Percentiles rank a stretch among this genome's conserved stretches.
Evolutionary conservation across 2,888 invertebrate genomes (phyloP).

Genomic region (Papilio elwesi): DNA sequence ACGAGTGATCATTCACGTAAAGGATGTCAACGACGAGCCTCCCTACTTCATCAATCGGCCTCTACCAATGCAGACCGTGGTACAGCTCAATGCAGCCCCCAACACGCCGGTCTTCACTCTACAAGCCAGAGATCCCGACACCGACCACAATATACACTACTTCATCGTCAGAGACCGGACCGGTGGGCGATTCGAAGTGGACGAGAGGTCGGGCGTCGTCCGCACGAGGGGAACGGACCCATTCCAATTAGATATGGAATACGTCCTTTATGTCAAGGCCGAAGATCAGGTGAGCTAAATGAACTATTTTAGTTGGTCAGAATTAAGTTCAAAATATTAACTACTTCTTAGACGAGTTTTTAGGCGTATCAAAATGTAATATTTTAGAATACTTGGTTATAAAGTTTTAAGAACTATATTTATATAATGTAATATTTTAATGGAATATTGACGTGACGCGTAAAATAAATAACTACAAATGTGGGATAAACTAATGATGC

Average conservation of each 20-base stretch:
- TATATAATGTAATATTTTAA: no score
- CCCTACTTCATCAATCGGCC: constrained; percentile 99
- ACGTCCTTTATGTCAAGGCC: constrained; percentile 97
- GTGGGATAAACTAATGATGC: no score
- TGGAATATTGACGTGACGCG: no score
- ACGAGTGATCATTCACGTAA: constrained; percentile 96
- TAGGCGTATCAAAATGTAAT: no score
- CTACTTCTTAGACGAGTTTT: not conserved
- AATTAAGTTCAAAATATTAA: not conserved
- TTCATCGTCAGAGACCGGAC: constrained; percentile 97
- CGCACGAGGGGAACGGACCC: constrained; percentile 95
- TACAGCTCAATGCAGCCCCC: constrained; percentile 96
- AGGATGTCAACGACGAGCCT: constrained; percentile 98
- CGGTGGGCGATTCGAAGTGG: constrained; percentile 92
- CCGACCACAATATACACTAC: constrained; percentile 97
- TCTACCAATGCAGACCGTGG: constrained; percentile 98
- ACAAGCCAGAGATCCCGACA: constrained; percentile 97
- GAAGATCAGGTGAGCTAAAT: constrained; percentile 89
- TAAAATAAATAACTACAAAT: no score
- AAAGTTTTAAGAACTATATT: no score
- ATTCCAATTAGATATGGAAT: constrained; percentile 97
- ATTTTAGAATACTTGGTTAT: no score
- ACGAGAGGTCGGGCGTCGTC: constrained; percentile 96
- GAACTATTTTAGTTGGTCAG: not conserved
- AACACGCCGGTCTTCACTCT: constrained; percentile 99